phyloP scores from a whole-genome alignment of 1,140 invertebrate species.

The Tetragnatha versicolor region DNA sequence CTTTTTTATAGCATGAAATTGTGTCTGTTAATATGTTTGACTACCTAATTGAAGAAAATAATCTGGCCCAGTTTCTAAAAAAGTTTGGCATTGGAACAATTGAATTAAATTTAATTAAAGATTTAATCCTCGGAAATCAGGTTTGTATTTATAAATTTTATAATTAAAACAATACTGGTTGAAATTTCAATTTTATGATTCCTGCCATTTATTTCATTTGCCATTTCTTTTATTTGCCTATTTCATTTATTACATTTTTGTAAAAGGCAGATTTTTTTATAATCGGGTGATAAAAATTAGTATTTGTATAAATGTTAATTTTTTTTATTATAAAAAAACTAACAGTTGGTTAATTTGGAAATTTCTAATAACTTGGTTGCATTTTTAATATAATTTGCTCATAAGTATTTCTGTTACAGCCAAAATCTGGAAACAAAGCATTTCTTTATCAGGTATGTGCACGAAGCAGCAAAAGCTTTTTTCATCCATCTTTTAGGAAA shows the following conservation, averaged over 20 bases:
- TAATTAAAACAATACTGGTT: too few species aligned
- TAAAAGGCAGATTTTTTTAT: neutral
- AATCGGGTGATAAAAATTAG: neutral
- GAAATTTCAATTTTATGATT: too few species aligned
- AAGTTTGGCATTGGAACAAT: constrained; percentile 55
- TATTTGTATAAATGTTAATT: neutral
- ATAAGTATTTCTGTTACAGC: constrained; percentile 15
- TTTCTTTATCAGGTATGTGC: constrained; percentile 52
- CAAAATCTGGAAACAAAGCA: constrained; percentile 2
- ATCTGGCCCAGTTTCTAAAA: constrained; percentile 59
- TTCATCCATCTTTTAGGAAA: too few species aligned
- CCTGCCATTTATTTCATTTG: too few species aligned
- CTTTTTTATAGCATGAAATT: constrained; percentile 66
- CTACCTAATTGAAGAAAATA: constrained; percentile 64
- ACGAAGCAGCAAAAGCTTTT: too few species aligned
- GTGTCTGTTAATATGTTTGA: constrained; percentile 66
- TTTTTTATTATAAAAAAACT: constrained; percentile 14
- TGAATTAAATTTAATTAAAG: constrained; percentile 60
- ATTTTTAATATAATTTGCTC: too few species aligned
- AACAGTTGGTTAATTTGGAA: too few species aligned
- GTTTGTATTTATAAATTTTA: constrained; percentile 1
- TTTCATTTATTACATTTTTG: neutral
- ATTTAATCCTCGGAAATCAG: constrained; percentile 58
- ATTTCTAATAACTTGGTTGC: too few species aligned
- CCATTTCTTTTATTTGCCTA: neutral